Evolutionary conservation across 2,113 vertebrate species (phyloP), one percentile per base, ranked within the genome.

Genomic region (Nematolebias whitei): DNA sequence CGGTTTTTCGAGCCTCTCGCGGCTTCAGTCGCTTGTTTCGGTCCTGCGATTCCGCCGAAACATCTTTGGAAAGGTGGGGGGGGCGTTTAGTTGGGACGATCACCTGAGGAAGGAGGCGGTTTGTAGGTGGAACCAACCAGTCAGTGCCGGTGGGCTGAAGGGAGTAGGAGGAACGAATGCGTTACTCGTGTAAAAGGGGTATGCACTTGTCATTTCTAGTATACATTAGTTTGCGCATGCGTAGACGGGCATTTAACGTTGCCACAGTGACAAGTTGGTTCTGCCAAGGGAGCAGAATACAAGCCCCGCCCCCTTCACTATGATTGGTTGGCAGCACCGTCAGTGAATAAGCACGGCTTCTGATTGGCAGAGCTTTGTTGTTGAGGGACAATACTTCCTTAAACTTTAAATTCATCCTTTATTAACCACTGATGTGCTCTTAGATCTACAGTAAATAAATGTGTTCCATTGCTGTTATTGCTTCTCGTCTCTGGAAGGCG

Each of bases 101-200:
- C 90, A 91, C 88, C 89, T 89, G 86, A 89, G 84, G 79, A 43
- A 64, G 86, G 61, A 75, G 76, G 79, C 74, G 57, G 74, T 40
- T 71, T 62, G 71, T 53, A 55, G 81, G 85, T 79, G 74, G 58
- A 23, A 61, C 43, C 50, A 55, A 6, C 61, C 80, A 75, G 74
- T 60, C 59, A 51, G 76, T 10, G 12, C 24, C 51, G 35, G 24
- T 20, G 61, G 19, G 2, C 23, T 39, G 14, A 11, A 48, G n/a
- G 41, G 12, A 23, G 2, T 26, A n/a, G 22, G 20, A 22, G 41
- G 22, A 51, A 18, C 41, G 13, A 0, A 4, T 5, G 24, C 57
- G 22, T 24, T 74, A 64, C 16, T 12, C 3, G 0, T 2, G 40
- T 15, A 9, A 14, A 51, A 2, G 39, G 9, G 32, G 10, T 13